A percentile compares a stretch with the other conserved stretches of the same genome.
phyloP scores from a whole-genome alignment of 2,797 vertebrate species.

The Hypotaenidia philippensis region DNA sequence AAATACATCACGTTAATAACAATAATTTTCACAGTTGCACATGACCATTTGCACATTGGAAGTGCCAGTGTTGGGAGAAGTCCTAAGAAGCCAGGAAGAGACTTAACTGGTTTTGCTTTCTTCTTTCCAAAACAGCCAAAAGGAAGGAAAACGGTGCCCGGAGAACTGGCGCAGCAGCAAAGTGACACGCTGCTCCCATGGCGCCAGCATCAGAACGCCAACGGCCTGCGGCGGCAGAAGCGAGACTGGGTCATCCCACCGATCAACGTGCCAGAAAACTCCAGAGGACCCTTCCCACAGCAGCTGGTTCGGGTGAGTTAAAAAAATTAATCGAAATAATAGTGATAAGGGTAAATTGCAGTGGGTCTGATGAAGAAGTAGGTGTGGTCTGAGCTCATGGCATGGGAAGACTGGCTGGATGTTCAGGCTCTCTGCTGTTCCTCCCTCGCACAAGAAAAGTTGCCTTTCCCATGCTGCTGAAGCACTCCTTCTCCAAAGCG shows the following conservation, averaged over 20 bases:
- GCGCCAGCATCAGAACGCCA: slow-evolving; percentile 75
- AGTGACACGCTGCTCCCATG: slow-evolving; percentile 84
- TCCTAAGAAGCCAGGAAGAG: neutral
- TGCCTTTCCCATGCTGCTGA: neutral
- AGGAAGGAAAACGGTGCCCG: slow-evolving; percentile 78
- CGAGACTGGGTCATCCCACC: slow-evolving; percentile 98
- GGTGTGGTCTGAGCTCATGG: neutral
- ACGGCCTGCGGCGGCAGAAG: slow-evolving; percentile 89
- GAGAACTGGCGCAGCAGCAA: slow-evolving; percentile 77
- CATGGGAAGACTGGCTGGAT: neutral
- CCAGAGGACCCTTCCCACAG: slow-evolving; percentile 94
- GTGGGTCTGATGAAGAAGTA: neutral
- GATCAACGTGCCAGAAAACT: slow-evolving; percentile 97
- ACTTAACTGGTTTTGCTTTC: slow-evolving; percentile 12
- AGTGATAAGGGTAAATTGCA: rapidly evolving
- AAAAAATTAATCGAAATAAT: rapidly evolving
- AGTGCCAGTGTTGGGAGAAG: neutral
- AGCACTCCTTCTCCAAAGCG: neutral
- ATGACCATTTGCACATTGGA: rapidly evolving
- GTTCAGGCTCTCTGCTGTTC: neutral
- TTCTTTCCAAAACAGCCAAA: slow-evolving; percentile 73
- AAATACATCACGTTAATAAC: slow-evolving; percentile 27
- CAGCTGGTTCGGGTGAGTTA: slow-evolving; percentile 95
- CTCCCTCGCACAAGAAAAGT: neutral
- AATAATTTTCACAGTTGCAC: slow-evolving; percentile 8